Percentiles rank a stretch among this genome's conserved stretches.
These are phyloP conservation scores for Orthosia cruda DNA, from an alignment of 2,888 invertebrate species.

Conservation along the genomic window DNA sequence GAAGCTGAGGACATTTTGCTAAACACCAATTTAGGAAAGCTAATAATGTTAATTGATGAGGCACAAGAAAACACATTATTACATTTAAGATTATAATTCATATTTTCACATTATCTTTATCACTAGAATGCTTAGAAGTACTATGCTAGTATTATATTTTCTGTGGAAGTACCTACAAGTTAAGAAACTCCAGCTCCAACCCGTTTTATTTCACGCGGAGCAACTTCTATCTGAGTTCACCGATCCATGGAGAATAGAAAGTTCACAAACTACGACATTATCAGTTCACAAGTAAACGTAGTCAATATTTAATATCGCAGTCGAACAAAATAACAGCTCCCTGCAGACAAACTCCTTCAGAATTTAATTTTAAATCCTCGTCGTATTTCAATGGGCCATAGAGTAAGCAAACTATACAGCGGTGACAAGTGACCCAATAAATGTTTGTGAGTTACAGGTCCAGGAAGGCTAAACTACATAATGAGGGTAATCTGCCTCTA, in stretches of 20 bases:
- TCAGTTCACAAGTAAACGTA: conserved; percentile 32
- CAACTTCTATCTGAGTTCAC: background rate
- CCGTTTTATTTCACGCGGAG: conserved; percentile 2
- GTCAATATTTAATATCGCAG: conserved; percentile 46
- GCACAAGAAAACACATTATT: too few relatives aligned
- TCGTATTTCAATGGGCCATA: conserved; percentile 46
- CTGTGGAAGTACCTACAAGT: background rate
- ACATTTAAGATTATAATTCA: too few relatives aligned
- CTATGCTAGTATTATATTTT: too few relatives aligned
- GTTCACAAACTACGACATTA: conserved; percentile 34
- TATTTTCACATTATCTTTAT: background rate
- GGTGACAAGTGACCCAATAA: background rate
- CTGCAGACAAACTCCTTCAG: conserved; percentile 50
- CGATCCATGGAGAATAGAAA: conserved; percentile 39
- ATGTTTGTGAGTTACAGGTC: too few relatives aligned
- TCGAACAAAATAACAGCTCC: conserved; percentile 45
- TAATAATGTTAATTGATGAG: too few relatives aligned
- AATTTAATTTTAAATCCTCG: conserved; percentile 58
- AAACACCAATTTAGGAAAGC: background rate
- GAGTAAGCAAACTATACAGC: conserved; percentile 4
- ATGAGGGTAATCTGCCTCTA: too few relatives aligned
- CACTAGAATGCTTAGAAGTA: background rate
- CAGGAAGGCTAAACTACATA: too few relatives aligned
- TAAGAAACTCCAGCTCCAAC: background rate
- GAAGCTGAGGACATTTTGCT: too few relatives aligned